A percentile compares a stretch with the other conserved stretches of the same genome.
These are phyloP conservation scores for Sinocyclocheilus anophthalmus DNA, from an alignment of 2,113 vertebrate genomes.

Conservation along the genomic window DNA sequence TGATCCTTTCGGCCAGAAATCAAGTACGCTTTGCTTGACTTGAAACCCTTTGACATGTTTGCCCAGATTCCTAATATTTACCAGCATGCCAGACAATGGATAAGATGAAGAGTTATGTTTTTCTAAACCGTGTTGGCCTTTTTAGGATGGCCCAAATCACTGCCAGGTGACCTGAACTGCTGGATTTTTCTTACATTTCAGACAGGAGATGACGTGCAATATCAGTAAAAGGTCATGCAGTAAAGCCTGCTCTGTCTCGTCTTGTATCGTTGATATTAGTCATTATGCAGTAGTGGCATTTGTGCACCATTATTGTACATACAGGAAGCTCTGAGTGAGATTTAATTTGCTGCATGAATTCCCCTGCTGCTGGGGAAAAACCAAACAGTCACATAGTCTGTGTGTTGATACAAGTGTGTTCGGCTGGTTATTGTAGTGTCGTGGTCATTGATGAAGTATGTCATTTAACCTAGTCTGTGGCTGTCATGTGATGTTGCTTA, in stretches of 20 bases:
- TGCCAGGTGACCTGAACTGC: background rate
- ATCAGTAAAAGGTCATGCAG: background rate
- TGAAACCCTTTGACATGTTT: background rate
- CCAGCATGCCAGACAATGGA: background rate
- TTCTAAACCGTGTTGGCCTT: background rate
- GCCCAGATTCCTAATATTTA: background rate
- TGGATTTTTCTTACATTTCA: background rate
- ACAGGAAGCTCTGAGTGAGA: slow-evolving; percentile 34
- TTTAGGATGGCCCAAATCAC: background rate
- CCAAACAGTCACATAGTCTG: background rate
- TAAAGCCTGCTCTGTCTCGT: background rate
- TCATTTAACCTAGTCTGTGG: background rate
- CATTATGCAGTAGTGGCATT: background rate
- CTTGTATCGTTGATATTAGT: slow-evolving; percentile 4
- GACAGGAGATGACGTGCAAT: background rate
- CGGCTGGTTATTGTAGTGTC: background rate
- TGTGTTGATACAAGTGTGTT: background rate
- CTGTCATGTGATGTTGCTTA: slow-evolving; percentile 12
- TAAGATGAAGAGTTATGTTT: background rate
- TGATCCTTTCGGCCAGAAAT: background rate
- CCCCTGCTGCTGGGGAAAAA: slow-evolving; percentile 39
- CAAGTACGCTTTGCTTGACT: background rate
- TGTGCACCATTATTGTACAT: slow-evolving; percentile 17
- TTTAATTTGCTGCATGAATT: slow-evolving; percentile 32
- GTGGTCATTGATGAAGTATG: background rate